Conservation (phyloP, 2,888 invertebrate genomes). For the Platycnemis pennipes region DNA sequence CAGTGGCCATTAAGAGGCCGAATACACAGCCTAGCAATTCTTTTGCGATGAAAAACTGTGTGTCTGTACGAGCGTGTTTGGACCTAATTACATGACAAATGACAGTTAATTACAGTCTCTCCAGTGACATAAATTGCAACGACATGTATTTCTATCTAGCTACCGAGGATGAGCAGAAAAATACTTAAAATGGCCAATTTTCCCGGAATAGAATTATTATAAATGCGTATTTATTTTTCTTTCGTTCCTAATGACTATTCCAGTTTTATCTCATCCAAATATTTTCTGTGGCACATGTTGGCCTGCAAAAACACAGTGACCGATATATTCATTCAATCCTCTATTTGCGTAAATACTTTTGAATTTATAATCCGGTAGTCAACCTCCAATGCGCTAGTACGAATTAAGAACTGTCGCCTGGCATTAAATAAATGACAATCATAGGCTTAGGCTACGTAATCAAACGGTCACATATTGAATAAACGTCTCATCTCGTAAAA, state of each 20-base stretch:
- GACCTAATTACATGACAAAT: background rate
- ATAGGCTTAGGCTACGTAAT: background rate
- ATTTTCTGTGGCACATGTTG: background rate
- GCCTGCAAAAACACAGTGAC: background rate
- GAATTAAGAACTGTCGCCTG: background rate
- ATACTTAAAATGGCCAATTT: background rate
- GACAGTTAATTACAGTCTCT: conserved; percentile 4
- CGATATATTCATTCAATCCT: background rate
- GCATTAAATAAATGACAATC: background rate
- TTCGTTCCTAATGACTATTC: background rate
- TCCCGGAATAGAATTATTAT: background rate
- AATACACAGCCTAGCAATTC: background rate
- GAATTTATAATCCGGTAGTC: background rate
- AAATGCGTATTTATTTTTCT: background rate
- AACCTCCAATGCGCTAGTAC: background rate
- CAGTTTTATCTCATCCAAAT: background rate
- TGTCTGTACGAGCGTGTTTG: background rate
- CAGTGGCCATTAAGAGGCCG: background rate
- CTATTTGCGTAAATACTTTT: background rate
- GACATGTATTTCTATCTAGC: background rate
- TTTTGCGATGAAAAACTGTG: background rate
- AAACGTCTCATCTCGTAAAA: too few relatives aligned
- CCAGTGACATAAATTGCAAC: background rate
- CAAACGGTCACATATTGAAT: background rate
- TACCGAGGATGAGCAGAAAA: background rate